Percentiles rank a stretch among this genome's conserved stretches.
These are phyloP conservation scores for Sebastiscus tertius DNA, from an alignment of 2,797 vertebrate genomes.

Conservation along the genomic window DNA sequence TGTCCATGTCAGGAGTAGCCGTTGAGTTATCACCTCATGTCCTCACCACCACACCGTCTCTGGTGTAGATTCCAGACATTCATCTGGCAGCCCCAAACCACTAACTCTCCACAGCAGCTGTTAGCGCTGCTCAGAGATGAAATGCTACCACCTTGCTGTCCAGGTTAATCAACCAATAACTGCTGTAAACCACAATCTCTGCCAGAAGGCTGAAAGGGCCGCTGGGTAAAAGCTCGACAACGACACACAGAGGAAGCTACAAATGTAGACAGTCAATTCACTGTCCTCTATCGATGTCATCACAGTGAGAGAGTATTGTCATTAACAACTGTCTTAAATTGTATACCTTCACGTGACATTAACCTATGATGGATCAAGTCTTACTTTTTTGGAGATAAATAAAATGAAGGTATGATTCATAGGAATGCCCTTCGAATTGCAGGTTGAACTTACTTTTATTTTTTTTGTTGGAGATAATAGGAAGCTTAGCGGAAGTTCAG, in stretches of 20 bases:
- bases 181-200: conserved; percentile 13
- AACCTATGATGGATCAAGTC: not conserved
- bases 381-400: not conserved
- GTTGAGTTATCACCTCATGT: not conserved
- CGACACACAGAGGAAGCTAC: not conserved
- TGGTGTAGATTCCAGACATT: conserved; percentile 1
- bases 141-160: conserved; percentile 22
- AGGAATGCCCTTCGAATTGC: not conserved
- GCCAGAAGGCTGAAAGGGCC: not conserved
- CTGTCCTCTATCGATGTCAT: not conserved
- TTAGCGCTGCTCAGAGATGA: not conserved
- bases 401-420: not conserved
- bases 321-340: not conserved
- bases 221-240: not conserved
- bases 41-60: not conserved
- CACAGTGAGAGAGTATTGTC: not conserved
- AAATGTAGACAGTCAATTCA: conserved; percentile 2
- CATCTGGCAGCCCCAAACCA: conserved; percentile 10
- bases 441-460: not conserved
- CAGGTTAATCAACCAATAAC: conserved; percentile 41
- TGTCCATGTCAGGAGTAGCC: not conserved
- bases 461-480: not conserved
- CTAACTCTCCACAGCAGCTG: conserved; percentile 27
- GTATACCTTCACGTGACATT: not conserved
- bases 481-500: not conserved